Evolutionary conservation across 1,140 invertebrate genomes (phyloP).

Genomic region (Procambarus virginalis): DNA sequence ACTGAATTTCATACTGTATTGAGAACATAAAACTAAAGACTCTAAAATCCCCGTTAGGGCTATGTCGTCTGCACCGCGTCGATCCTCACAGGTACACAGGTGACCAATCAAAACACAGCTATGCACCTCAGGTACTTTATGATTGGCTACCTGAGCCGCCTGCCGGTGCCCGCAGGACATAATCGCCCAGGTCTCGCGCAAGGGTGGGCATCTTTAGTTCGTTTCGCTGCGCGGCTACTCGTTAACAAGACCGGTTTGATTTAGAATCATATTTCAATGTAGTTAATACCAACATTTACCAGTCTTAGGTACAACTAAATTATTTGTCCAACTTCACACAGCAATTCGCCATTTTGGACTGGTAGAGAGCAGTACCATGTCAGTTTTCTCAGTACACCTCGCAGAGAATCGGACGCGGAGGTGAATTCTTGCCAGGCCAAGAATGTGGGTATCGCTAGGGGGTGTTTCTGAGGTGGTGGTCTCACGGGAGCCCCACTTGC

Average conservation of each 20-base stretch:
- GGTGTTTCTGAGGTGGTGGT: slow-evolving; percentile 59
- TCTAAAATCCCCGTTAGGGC: slow-evolving; percentile 44
- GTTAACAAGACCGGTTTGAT: not conserved
- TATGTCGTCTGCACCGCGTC: slow-evolving; percentile 11
- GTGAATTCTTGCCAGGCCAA: slow-evolving; percentile 66
- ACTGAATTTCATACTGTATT: not conserved
- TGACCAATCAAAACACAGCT: slow-evolving; percentile 63
- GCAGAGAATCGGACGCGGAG: slow-evolving; percentile 22
- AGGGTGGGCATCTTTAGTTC: slow-evolving; percentile 58
- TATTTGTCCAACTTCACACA: too few species aligned
- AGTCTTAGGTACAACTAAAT: too few species aligned
- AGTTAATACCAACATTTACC: too few species aligned
- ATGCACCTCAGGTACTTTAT: slow-evolving; percentile 64
- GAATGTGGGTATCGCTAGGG: slow-evolving; percentile 62
- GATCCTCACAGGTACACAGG: slow-evolving; percentile 14
- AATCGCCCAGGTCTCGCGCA: slow-evolving; percentile 56
- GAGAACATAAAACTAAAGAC: slow-evolving; percentile 11
- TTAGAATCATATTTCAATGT: too few species aligned
- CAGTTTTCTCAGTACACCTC: not conserved
- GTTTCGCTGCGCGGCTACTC: slow-evolving; percentile 13
- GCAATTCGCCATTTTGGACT: too few species aligned
- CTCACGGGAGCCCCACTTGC: slow-evolving; percentile 1
- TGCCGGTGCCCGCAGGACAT: slow-evolving; percentile 52
- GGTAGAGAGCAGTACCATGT: too few species aligned
- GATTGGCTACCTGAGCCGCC: slow-evolving; percentile 62